These are phyloP conservation scores for Platichthys flesus DNA, from an alignment of 2,113 vertebrate genomes.

Conservation along the genomic window DNA sequence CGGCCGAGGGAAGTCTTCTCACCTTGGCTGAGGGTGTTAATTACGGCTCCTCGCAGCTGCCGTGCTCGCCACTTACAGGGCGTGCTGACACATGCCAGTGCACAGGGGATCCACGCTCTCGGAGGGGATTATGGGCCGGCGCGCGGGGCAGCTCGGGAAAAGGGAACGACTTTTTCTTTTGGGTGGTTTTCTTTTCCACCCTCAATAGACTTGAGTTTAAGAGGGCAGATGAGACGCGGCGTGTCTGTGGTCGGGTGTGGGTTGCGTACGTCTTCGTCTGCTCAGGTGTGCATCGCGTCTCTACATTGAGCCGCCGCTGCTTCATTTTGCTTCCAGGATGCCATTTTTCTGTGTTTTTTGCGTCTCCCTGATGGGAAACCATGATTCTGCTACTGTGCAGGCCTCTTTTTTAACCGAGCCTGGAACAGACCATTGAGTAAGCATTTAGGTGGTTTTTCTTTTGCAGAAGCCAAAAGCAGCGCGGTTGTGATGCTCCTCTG, in stretches of 20 bases:
- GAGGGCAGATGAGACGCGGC: constrained; percentile 13
- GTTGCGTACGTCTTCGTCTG: neutral
- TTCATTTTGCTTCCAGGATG: neutral
- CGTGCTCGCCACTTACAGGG: constrained; percentile 72
- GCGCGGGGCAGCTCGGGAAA: constrained; percentile 40
- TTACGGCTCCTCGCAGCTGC: constrained; percentile 77
- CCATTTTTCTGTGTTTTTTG: constrained; percentile 32
- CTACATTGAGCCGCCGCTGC: neutral
- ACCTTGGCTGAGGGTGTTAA: constrained; percentile 80
- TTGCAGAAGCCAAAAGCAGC: constrained; percentile 71
- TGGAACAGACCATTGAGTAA: constrained; percentile 64
- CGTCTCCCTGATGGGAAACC: constrained; percentile 34
- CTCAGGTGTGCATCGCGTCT: neutral
- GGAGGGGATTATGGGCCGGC: constrained; percentile 70
- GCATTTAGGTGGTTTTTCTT: constrained; percentile 72
- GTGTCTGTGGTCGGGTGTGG: constrained; percentile 22
- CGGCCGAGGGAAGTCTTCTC: constrained; percentile 76
- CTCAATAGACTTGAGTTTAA: constrained; percentile 34
- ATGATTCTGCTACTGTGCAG: constrained; percentile 58
- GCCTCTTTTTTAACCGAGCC: constrained; percentile 39
- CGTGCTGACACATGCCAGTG: constrained; percentile 73
- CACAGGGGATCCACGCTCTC: constrained; percentile 74
- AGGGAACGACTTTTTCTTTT: constrained; percentile 49
- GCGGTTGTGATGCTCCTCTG: constrained; percentile 61
- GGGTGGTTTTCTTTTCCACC: constrained; percentile 47